These are phyloP conservation scores for Addax nasomaculatus DNA, from an alignment of 2,113 vertebrate genomes.

Conservation along the genomic window DNA sequence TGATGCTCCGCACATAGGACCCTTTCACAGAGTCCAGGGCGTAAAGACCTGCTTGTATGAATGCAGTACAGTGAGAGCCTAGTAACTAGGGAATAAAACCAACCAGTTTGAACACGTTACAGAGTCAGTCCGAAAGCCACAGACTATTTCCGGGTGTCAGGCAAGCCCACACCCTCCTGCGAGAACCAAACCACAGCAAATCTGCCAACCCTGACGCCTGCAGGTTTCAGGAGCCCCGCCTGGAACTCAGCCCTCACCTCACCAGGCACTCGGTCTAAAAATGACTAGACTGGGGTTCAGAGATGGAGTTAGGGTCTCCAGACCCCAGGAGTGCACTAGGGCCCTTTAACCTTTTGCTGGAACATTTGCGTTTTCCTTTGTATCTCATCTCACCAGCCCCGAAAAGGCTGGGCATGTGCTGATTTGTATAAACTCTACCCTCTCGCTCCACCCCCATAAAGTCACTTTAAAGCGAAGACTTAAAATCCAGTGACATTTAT, in stretches of 20 bases:
- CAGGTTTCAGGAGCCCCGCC: accelerated
- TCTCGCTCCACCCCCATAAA: neutral
- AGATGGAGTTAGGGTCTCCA: neutral
- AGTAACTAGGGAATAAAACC: neutral
- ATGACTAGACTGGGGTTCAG: accelerated
- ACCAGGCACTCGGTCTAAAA: accelerated
- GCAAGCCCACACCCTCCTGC: neutral
- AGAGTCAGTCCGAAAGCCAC: slow-evolving; percentile 32
- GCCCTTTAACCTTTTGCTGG: neutral
- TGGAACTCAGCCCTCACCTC: accelerated
- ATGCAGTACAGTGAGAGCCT: neutral
- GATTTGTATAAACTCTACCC: neutral
- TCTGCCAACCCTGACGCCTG: neutral
- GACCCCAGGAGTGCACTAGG: accelerated
- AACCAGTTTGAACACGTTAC: neutral
- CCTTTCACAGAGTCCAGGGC: neutral
- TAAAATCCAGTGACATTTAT: neutral
- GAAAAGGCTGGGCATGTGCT: neutral
- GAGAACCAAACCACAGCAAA: neutral
- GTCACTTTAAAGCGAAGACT: neutral
- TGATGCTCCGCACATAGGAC: neutral
- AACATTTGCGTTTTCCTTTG: accelerated
- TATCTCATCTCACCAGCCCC: accelerated
- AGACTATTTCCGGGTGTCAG: neutral
- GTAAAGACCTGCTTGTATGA: neutral